Base-by-base conservation (phyloP, 2,797 vertebrate species). In the Eulemur albifrons region DNA sequence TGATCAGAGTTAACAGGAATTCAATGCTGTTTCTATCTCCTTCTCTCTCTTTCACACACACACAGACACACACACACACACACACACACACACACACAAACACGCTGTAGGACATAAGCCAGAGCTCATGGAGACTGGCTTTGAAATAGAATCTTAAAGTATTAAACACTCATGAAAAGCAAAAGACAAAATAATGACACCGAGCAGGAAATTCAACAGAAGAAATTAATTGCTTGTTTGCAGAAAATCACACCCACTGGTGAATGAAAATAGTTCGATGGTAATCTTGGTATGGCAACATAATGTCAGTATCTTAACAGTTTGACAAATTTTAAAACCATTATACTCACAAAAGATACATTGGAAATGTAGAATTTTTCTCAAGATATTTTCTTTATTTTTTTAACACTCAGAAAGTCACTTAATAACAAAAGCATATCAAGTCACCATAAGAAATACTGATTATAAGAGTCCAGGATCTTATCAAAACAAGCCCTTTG, bases 101-200 rank as follows among this genome's bases (percentile, higher is more conserved):
- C 6, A 21, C 30, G 30, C 12, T 87, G 18, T 40, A 96, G 35
- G 75, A 94, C 21, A 27, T 54, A 96, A 88, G 43, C 20, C 75
- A 96, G 50, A 87, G 27, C 61, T 72, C 45, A 11, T 54, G 20
- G 54, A 92, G 25, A 85, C 17, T 85, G 63, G 73, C 59, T 93
- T 67, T 67, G 48, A 57, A 95, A 97, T 23, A 94, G 25, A 94
- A 72, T 86, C 57, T 86, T 48, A 87, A 96, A 93, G 65, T 70
- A 84, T 54, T 77, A 94, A 97, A 81, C 43, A 89, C 45, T 70
- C 81, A 94, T 20, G 50, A 95, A 95, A 97, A 94, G 40, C 40
- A 85, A 96, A 88, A 86, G 50, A 88, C 57, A 96, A 95, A 96
- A 94, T 93, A 96, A 48, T 80, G 87, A 93, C n/a, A 63, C 32